These are phyloP conservation scores for Bovichtus diacanthus DNA, from an alignment of 2,797 vertebrate species.

Conservation along the genomic window DNA sequence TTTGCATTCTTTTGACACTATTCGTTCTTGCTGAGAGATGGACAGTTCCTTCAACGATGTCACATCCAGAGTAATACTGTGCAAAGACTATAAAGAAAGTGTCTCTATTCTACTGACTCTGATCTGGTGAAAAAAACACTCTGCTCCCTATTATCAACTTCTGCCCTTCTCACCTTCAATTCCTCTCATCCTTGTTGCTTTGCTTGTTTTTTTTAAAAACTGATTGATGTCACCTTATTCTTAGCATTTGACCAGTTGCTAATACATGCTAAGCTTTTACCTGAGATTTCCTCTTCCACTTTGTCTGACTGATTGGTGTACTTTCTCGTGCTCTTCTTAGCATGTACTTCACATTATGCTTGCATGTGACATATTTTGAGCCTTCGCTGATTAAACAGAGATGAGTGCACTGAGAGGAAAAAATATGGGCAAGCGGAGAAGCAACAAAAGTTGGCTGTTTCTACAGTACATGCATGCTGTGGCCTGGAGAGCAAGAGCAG, in stretches of 20 bases:
- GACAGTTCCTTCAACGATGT: constrained; percentile 34
- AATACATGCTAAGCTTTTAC: constrained; percentile 1
- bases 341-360: constrained; percentile 5
- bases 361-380: constrained; percentile 24
- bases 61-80: neutral
- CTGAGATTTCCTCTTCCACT: constrained; percentile 21
- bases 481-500: constrained; percentile 67
- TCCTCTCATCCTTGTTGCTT: neutral
- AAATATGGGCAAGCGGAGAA: neutral
- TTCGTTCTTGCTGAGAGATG: constrained; percentile 5
- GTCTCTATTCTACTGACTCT: neutral
- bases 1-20: constrained; percentile 27
- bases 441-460: constrained; percentile 20
- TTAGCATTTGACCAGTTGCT: neutral
- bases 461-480: constrained; percentile 49
- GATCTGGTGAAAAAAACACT: neutral
- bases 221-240: constrained; percentile 17
- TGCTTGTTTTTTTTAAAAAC: neutral
- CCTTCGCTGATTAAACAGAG: constrained; percentile 26
- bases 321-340: constrained; percentile 2
- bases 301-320: constrained; percentile 22
- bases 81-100: neutral
- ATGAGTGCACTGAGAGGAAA: constrained; percentile 10
- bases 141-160: neutral
- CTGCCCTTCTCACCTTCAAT: neutral